Percentiles rank a stretch among this genome's conserved stretches.
These are phyloP conservation scores for Belonocnema kinseyi DNA, from an alignment of 1,140 invertebrate species.

Conservation along the genomic window DNA sequence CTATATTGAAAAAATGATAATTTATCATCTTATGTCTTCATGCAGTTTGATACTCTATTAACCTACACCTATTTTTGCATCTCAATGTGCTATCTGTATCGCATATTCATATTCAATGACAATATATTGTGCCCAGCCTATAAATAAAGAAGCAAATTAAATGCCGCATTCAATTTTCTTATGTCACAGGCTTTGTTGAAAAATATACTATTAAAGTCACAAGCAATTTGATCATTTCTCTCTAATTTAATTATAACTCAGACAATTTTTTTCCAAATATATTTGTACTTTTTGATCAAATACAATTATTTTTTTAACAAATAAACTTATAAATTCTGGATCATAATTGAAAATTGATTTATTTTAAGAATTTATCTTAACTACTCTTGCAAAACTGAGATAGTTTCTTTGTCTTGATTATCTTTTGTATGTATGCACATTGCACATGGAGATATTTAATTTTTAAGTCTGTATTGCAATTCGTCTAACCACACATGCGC, in stretches of 20 bases:
- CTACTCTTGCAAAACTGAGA: not conserved
- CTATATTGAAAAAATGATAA: not conserved
- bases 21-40: not conserved
- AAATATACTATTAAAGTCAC: not conserved
- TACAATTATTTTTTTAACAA: not conserved
- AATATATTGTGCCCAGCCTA: not conserved
- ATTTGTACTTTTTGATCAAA: no score
- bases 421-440: not conserved
- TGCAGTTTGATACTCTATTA: not conserved
- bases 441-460: slow-evolving; percentile 21
- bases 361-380: not conserved
- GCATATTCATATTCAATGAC: not conserved
- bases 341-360: not conserved
- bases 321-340: not conserved
- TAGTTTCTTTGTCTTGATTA: not conserved
- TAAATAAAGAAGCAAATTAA: not conserved
- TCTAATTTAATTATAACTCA: no score
- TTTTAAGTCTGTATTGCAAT: not conserved
- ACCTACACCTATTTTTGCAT: not conserved
- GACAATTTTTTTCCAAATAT: no score
- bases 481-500: not conserved
- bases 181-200: not conserved
- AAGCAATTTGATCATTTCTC: not conserved
- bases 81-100: not conserved
- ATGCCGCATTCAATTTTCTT: slow-evolving; percentile 3